Evolutionary conservation across 2,797 vertebrate species (phyloP).

Genomic region (Catharus ustulatus): DNA sequence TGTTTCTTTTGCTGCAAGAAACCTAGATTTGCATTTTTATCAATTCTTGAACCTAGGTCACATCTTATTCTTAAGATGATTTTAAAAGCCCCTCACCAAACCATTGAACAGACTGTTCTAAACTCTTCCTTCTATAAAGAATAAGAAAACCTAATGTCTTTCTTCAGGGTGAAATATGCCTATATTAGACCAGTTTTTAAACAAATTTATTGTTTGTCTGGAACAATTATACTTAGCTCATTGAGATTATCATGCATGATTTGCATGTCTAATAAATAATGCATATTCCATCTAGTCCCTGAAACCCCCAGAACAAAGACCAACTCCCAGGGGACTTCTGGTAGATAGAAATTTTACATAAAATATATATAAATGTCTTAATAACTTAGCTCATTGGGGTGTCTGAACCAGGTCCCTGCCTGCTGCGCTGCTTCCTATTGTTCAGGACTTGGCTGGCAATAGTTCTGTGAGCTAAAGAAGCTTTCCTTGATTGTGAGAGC

Average conservation of each 20-base stretch:
- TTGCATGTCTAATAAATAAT: slow-evolving; percentile 45
- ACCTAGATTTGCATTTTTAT: not conserved
- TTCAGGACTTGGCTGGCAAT: not conserved
- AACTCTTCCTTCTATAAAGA: not conserved
- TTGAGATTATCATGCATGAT: not conserved
- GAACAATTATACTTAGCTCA: not conserved
- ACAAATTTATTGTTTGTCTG: not conserved
- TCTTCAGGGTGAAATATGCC: not conserved
- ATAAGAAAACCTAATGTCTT: not conserved
- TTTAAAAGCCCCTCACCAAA: not conserved
- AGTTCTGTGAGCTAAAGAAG: not conserved
- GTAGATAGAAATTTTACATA: not conserved
- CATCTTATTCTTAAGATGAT: not conserved
- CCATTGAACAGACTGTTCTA: not conserved
- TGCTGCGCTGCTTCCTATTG: not conserved
- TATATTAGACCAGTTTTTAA: not conserved
- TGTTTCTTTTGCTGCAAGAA: not conserved
- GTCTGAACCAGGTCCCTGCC: not conserved
- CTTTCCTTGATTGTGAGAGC: not conserved
- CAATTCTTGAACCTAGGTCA: not conserved
- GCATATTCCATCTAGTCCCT: not conserved
- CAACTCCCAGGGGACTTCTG: not conserved
- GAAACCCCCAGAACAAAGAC: not conserved
- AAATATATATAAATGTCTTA: not conserved
- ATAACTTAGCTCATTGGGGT: not conserved